Evolutionary conservation across 2,888 invertebrate species (phyloP).

Genomic region (Hecatera dysodea): DNA sequence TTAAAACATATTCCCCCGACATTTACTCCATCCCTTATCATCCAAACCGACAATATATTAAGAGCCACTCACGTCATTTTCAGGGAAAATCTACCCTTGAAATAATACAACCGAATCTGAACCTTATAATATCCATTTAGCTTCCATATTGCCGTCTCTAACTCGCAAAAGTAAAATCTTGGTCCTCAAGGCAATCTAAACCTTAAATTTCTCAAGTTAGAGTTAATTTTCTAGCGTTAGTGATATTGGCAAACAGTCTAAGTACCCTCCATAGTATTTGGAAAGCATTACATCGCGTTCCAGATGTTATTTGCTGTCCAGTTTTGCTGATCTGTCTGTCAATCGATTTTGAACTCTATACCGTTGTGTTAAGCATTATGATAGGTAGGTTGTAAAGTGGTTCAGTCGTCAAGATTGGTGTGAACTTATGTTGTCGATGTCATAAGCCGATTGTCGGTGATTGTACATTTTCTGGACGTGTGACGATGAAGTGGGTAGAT

Average conservation of each 20-base stretch:
- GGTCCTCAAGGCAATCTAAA: neutral
- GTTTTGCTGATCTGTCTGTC: constrained; percentile 20
- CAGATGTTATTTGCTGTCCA: constrained; percentile 73
- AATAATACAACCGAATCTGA: constrained; percentile 15
- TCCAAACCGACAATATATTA: constrained; percentile 61
- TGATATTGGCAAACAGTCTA: constrained; percentile 44
- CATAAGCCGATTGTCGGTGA: constrained; percentile 81
- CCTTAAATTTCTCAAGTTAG: accelerated
- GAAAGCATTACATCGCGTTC: constrained; percentile 82
- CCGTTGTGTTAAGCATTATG: neutral
- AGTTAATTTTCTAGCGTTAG: constrained; percentile 8
- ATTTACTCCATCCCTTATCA: constrained; percentile 45
- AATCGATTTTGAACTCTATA: constrained; percentile 4
- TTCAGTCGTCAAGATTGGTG: constrained; percentile 67
- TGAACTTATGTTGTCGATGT: constrained; percentile 79
- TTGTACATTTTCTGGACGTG: constrained; percentile 66
- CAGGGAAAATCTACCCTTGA: constrained; percentile 38
- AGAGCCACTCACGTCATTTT: constrained; percentile 59
- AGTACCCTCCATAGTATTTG: constrained; percentile 73
- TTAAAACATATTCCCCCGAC: constrained; percentile 31
- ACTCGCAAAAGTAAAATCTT: neutral
- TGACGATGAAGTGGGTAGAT: constrained; percentile 42
- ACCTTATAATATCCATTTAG: neutral
- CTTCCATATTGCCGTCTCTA: constrained; percentile 13
- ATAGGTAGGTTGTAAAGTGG: neutral